Evolutionary conservation across 2,888 invertebrate species (phyloP).

Genomic region (Mystacides longicornis): DNA sequence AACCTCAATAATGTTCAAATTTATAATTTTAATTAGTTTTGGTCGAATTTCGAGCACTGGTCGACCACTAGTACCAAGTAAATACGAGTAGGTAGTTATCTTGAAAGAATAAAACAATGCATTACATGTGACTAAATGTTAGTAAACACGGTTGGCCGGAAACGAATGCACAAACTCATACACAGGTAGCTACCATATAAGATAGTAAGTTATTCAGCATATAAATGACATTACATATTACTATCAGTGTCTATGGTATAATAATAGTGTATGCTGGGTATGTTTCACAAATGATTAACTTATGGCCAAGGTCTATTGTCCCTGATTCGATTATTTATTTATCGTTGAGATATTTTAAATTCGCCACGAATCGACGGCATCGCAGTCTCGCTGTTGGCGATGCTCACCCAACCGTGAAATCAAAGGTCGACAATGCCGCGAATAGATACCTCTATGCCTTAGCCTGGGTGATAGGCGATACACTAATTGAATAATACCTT

Average conservation of each 20-base stretch:
- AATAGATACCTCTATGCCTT: no score
- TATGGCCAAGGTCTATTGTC: conserved; percentile 8
- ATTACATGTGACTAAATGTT: no score
- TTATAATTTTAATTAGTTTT: no score
- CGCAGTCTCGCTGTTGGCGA: not conserved
- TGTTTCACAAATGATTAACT: conserved; percentile 1
- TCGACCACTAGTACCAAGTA: no score
- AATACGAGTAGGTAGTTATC: no score
- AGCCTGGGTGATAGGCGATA: no score
- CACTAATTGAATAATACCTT: no score
- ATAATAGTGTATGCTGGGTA: not conserved
- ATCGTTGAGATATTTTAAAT: conserved; percentile 1
- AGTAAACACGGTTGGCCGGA: no score
- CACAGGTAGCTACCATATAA: not conserved
- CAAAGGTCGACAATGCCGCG: not conserved
- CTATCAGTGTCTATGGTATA: not conserved
- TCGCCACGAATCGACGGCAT: not conserved
- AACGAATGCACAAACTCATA: not conserved
- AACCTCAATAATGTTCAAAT: no score
- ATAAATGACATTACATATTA: not conserved
- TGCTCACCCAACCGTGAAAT: conserved; percentile 28
- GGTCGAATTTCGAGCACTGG: no score
- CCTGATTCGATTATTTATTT: not conserved
- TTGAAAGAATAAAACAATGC: no score
- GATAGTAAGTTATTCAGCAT: not conserved